phyloP scores from a whole-genome alignment of 2,888 invertebrate genomes.

The Tetropium fuscum region DNA sequence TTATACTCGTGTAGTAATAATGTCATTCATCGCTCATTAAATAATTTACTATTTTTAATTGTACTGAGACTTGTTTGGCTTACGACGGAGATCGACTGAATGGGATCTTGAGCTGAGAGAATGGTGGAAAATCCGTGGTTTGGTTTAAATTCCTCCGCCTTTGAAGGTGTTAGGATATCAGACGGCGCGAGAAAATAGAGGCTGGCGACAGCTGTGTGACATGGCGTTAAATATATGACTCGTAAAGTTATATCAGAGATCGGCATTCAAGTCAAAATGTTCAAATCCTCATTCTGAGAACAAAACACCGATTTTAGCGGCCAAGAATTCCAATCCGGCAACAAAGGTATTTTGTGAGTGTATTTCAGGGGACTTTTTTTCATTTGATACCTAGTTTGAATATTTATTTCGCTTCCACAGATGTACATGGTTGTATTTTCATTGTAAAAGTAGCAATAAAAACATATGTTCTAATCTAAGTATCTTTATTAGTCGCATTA shows the following conservation, averaged over 20 bases:
- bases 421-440: constrained; percentile 16
- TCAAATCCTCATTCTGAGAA: constrained; percentile 55
- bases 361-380: neutral
- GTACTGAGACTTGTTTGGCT: too few relatives aligned
- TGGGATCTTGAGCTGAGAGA: too few relatives aligned
- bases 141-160: constrained; percentile 38
- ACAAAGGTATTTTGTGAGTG: constrained; percentile 15
- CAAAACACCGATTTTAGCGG: constrained; percentile 54
- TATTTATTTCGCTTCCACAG: constrained; percentile 6
- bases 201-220: constrained; percentile 48
- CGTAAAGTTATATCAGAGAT: constrained; percentile 61
- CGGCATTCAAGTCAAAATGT: constrained; percentile 56
- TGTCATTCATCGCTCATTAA: too few relatives aligned
- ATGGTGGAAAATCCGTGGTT: neutral
- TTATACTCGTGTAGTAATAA: too few relatives aligned
- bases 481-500: constrained; percentile 16
- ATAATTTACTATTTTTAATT: too few relatives aligned
- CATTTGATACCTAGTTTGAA: neutral
- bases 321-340: constrained; percentile 39
- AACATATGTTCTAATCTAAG: constrained; percentile 21
- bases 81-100: too few relatives aligned
- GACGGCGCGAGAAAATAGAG: constrained; percentile 55
- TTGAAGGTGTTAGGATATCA: constrained; percentile 46
- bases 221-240: constrained; percentile 59
- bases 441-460: constrained; percentile 14